phyloP scores from a whole-genome alignment of 2,888 invertebrate genomes.

The Pyrocoelia pectoralis region DNA sequence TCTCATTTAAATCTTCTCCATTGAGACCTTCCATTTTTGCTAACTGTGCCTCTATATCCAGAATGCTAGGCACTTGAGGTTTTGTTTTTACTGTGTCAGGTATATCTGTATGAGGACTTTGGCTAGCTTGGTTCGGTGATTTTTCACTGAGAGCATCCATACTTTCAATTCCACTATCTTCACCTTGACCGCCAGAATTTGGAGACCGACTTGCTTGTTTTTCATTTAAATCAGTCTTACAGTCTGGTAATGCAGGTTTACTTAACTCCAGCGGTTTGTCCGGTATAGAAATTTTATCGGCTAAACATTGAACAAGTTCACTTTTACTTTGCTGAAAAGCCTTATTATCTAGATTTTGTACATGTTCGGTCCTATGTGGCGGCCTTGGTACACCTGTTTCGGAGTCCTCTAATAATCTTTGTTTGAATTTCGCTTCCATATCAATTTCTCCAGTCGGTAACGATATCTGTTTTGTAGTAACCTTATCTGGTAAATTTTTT shows the following conservation, averaged over 20 bases:
- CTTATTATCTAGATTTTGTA: slow-evolving; percentile 38
- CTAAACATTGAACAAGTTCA: slow-evolving; percentile 45
- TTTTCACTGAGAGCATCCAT: slow-evolving; percentile 95
- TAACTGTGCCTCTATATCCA: slow-evolving; percentile 74
- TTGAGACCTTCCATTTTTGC: slow-evolving; percentile 71
- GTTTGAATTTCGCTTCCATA: slow-evolving; percentile 67
- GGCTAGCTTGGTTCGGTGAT: slow-evolving; percentile 76
- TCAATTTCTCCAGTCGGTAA: slow-evolving; percentile 61
- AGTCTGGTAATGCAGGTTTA: slow-evolving; percentile 55
- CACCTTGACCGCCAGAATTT: slow-evolving; percentile 68
- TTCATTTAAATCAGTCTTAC: slow-evolving; percentile 47
- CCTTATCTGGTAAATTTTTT: slow-evolving; percentile 65
- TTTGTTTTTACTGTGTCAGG: slow-evolving; percentile 48
- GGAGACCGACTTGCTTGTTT: slow-evolving; percentile 54
- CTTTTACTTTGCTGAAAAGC: slow-evolving; percentile 41
- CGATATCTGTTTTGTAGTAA: slow-evolving; percentile 54
- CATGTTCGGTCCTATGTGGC: slow-evolving; percentile 51
- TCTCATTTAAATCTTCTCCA: slow-evolving; percentile 45
- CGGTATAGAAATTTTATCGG: slow-evolving; percentile 47
- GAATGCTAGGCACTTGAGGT: slow-evolving; percentile 64
- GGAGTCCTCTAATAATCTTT: slow-evolving; percentile 64
- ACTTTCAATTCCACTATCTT: slow-evolving; percentile 91
- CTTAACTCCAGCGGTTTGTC: slow-evolving; percentile 56
- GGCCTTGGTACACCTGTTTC: slow-evolving; percentile 52
- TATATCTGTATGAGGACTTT: slow-evolving; percentile 67